Conservation (phyloP, 2,797 vertebrate species). For the Pempheris klunzingeri region DNA sequence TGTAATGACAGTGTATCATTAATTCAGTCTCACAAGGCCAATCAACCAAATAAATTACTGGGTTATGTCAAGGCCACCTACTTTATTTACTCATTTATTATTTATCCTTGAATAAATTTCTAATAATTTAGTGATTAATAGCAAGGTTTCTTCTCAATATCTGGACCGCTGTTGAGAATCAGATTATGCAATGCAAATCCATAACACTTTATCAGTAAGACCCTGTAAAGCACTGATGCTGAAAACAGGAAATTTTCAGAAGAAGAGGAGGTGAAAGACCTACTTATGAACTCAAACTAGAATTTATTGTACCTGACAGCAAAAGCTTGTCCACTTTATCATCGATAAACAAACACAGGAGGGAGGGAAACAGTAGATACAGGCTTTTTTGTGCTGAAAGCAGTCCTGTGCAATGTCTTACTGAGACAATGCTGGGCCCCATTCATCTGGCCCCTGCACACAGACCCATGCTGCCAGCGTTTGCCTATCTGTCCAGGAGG, state of each 20-base stretch:
- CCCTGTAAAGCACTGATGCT: conserved; percentile 27
- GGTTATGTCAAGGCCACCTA: conserved; percentile 43
- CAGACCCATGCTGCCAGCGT: conserved; percentile 54
- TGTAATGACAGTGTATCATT: conserved; percentile 38
- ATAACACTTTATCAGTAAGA: conserved; percentile 40
- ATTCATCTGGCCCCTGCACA: conserved; percentile 47
- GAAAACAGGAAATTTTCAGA: conserved; percentile 51
- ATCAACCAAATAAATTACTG: conserved; percentile 59
- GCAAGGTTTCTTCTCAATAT: conserved; percentile 34
- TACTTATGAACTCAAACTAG: conserved; percentile 48
- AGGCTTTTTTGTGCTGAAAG: conserved; percentile 25
- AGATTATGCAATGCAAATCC: conserved; percentile 56
- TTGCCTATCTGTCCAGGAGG: conserved; percentile 52
- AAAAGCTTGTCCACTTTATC: conserved; percentile 50
- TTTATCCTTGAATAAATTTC: conserved; percentile 42
- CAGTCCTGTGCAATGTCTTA: conserved; percentile 37
- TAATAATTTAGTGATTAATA: conserved; percentile 57
- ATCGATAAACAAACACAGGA: conserved; percentile 46
- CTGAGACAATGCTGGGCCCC: conserved; percentile 51
- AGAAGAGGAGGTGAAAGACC: conserved; percentile 47
- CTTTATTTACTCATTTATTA: conserved; percentile 60
- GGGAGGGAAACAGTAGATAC: conserved; percentile 20
- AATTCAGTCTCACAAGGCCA: conserved; percentile 51
- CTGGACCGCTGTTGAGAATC: conserved; percentile 41
- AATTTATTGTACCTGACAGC: conserved; percentile 57